These are phyloP conservation scores for Astyanax mexicanus DNA, from an alignment of 2,797 vertebrate genomes.

Conservation along the genomic window DNA sequence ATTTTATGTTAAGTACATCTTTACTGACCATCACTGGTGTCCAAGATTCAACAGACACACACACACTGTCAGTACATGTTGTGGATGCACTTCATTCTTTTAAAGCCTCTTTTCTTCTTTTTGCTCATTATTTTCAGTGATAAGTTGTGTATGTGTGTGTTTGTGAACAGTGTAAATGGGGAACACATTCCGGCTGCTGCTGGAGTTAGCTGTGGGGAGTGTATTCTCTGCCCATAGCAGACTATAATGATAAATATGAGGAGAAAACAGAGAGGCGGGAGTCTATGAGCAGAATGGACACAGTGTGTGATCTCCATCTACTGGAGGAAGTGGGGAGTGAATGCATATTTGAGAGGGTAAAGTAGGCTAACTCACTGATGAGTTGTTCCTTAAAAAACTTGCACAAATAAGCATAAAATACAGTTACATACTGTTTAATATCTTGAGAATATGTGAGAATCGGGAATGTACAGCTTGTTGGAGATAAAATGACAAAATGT, in stretches of 20 bases:
- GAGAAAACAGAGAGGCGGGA: constrained; percentile 46
- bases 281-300: constrained; percentile 17
- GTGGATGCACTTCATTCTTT: constrained; percentile 2
- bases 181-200: not conserved
- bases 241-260: not conserved
- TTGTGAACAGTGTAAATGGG: not conserved
- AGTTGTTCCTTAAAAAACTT: not conserved
- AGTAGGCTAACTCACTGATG: not conserved
- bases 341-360: not conserved
- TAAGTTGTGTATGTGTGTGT: not conserved
- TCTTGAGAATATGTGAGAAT: not conserved
- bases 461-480: not conserved
- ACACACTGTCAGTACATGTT: not conserved
- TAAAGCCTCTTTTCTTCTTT: not conserved
- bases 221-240: not conserved
- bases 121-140: constrained; percentile 2
- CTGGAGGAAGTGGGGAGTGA: constrained; percentile 46
- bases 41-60: not conserved
- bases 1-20: no score
- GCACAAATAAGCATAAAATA: not conserved
- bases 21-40: no score
- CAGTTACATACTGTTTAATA: not conserved
- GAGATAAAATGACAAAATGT: not conserved
- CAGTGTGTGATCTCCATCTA: constrained; percentile 58
- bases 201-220: constrained; percentile 7